These are phyloP conservation scores for Atrichornis clamosus DNA, from an alignment of 2,113 vertebrate genomes.

Conservation along the genomic window DNA sequence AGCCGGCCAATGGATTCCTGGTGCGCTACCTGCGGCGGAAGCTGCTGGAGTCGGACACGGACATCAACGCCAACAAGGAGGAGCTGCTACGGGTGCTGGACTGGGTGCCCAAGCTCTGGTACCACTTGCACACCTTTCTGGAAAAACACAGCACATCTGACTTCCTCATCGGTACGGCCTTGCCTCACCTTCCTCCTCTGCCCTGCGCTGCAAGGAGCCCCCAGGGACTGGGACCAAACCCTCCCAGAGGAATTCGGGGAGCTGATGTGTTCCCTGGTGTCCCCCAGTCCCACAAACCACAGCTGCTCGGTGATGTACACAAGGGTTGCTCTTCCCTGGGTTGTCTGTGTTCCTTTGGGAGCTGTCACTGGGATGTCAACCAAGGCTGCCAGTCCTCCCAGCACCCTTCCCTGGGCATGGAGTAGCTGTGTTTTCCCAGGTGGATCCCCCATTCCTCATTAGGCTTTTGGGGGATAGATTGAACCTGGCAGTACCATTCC, in stretches of 20 bases:
- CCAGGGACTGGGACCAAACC: neutral
- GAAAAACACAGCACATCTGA: constrained; percentile 97
- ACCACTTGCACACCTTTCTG: constrained; percentile 93
- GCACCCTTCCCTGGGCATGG: neutral
- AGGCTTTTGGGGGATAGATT: neutral
- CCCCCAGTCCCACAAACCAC: neutral
- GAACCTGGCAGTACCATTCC: neutral
- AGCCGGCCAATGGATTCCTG: constrained; percentile 93
- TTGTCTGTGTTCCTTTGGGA: neutral
- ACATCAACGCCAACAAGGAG: constrained; percentile 75
- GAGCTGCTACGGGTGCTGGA: constrained; percentile 87
- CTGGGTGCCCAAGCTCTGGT: constrained; percentile 97
- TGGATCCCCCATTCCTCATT: neutral
- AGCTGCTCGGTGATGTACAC: neutral
- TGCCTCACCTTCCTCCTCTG: neutral
- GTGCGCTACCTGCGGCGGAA: constrained; percentile 92
- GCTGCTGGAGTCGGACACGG: constrained; percentile 84
- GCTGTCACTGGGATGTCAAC: neutral
- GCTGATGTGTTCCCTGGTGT: rapidly evolving
- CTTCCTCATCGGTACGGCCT: constrained; percentile 89
- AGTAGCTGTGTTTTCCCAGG: neutral
- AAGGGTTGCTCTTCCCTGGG: neutral
- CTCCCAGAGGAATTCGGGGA: neutral
- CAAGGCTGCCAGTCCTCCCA: neutral
- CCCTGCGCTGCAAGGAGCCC: rapidly evolving